Percentiles rank a stretch among this genome's conserved stretches.
Conservation (phyloP, 2,888 invertebrate species). For the Lydus trimaculatus region DNA sequence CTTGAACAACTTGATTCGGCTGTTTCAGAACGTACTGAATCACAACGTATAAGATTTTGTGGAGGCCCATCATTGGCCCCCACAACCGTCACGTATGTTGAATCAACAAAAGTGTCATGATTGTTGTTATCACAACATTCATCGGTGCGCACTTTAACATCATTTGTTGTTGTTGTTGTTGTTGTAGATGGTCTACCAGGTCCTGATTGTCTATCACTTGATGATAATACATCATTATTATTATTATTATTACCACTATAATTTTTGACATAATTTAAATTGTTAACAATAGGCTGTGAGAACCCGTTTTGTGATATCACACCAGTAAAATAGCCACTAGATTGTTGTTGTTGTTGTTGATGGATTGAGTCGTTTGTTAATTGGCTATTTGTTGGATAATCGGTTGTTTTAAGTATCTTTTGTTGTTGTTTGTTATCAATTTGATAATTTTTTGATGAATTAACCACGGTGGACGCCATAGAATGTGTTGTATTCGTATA, state of each 20-base stretch:
- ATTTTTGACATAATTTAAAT: conserved; percentile 49
- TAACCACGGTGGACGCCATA: conserved; percentile 55
- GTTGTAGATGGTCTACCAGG: background rate
- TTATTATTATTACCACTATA: conserved; percentile 44
- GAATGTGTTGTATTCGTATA: conserved; percentile 49
- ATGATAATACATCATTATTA: conserved; percentile 46
- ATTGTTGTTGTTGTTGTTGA: conserved; percentile 23
- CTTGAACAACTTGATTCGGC: conserved; percentile 67
- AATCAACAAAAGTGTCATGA: conserved; percentile 48
- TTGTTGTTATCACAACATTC: conserved; percentile 48
- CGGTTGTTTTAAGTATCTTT: conserved; percentile 41
- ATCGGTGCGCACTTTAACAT: conserved; percentile 39
- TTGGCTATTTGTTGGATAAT: conserved; percentile 43
- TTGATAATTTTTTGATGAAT: conserved; percentile 44
- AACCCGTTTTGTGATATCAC: conserved; percentile 57
- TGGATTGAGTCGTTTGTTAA: conserved; percentile 33
- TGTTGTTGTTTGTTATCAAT: conserved; percentile 42
- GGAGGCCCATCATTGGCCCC: conserved; percentile 53
- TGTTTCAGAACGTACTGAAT: conserved; percentile 67
- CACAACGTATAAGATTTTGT: conserved; percentile 60
- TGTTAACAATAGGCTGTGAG: conserved; percentile 47
- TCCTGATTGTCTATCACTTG: background rate
- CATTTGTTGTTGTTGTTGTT: conserved; percentile 36
- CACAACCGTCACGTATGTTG: conserved; percentile 55
- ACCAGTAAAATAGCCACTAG: conserved; percentile 46